Percentiles rank a stretch among this genome's conserved stretches.
phyloP scores from a whole-genome alignment of 2,888 invertebrate species.

The Leucania comma region DNA sequence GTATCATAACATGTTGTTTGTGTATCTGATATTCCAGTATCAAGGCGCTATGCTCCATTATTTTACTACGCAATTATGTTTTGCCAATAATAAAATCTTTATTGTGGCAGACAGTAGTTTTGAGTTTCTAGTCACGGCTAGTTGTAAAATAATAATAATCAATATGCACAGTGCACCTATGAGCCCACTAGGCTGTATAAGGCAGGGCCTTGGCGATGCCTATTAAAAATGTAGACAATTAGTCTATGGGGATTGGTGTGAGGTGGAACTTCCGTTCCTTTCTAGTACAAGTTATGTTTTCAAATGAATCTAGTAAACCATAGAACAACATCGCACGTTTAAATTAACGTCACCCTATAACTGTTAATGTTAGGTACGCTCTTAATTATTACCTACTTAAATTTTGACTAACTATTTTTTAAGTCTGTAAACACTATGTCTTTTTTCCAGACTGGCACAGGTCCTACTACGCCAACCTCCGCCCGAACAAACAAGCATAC shows the following conservation, averaged over 20 bases:
- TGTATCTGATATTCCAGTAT: background rate
- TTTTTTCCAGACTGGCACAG: slow-evolving; percentile 85
- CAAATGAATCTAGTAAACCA: slow-evolving; percentile 22
- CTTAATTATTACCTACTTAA: too few relatives aligned
- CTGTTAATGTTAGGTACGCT: too few relatives aligned
- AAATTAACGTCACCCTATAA: background rate
- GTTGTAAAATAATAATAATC: slow-evolving; percentile 55
- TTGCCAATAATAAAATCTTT: slow-evolving; percentile 1
- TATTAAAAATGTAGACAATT: slow-evolving; percentile 67
- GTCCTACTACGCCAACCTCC: slow-evolving; percentile 88
- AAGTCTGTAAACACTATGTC: background rate
- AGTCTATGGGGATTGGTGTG: slow-evolving; percentile 76
- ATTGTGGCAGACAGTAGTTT: background rate
- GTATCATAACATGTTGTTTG: slow-evolving; percentile 2
- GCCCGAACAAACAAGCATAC: slow-evolving; percentile 92
- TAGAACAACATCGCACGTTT: background rate
- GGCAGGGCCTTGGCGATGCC: slow-evolving; percentile 64
- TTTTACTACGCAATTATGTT: slow-evolving; percentile 14
- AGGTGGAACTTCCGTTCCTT: slow-evolving; percentile 73
- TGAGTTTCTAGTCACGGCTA: slow-evolving; percentile 47
- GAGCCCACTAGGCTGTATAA: slow-evolving; percentile 64
- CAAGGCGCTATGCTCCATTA: background rate
- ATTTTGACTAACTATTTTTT: background rate
- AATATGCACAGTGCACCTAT: slow-evolving; percentile 63
- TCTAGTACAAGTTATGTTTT: slow-evolving; percentile 61